Evolutionary conservation across 2,113 vertebrate species (phyloP).

Genomic region (Pseudorasbora parva): DNA sequence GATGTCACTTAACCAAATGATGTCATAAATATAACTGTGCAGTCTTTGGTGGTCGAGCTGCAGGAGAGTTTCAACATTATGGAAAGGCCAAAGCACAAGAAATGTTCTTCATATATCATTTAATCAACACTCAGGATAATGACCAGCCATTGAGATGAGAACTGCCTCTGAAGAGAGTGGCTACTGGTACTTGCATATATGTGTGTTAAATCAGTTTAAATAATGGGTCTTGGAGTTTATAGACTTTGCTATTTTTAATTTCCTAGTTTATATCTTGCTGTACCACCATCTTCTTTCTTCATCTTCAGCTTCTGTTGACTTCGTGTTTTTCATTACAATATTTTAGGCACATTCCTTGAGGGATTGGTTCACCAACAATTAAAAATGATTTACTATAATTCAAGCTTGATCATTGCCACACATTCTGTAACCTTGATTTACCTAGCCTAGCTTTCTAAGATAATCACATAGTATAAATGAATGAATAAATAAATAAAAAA

Average conservation of each 20-base stretch:
- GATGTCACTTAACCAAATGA: slow-evolving; percentile 60
- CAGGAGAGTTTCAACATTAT: slow-evolving; percentile 22
- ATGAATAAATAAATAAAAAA: neutral
- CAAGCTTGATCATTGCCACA: too few relatives aligned
- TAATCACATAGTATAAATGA: neutral
- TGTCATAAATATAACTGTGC: slow-evolving; percentile 57
- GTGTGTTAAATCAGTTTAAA: slow-evolving; percentile 39
- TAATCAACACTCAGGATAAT: slow-evolving; percentile 36
- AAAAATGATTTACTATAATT: neutral
- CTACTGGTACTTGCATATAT: neutral
- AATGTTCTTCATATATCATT: slow-evolving; percentile 29
- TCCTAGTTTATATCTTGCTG: neutral
- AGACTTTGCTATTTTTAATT: slow-evolving; percentile 32
- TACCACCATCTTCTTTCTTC: neutral
- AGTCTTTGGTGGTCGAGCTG: slow-evolving; percentile 35
- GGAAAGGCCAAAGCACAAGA: slow-evolving; percentile 9
- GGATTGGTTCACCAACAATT: neutral
- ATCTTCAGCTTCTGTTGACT: neutral
- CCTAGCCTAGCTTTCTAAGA: neutral
- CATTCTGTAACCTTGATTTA: neutral
- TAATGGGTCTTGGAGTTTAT: slow-evolving; percentile 22
- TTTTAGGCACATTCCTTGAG: neutral
- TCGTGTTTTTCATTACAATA: neutral
- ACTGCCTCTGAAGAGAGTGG: slow-evolving; percentile 15
- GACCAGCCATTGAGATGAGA: slow-evolving; percentile 39